phyloP scores from a whole-genome alignment of 2,113 vertebrate species.

The Brachyhypopomus gauderio region DNA sequence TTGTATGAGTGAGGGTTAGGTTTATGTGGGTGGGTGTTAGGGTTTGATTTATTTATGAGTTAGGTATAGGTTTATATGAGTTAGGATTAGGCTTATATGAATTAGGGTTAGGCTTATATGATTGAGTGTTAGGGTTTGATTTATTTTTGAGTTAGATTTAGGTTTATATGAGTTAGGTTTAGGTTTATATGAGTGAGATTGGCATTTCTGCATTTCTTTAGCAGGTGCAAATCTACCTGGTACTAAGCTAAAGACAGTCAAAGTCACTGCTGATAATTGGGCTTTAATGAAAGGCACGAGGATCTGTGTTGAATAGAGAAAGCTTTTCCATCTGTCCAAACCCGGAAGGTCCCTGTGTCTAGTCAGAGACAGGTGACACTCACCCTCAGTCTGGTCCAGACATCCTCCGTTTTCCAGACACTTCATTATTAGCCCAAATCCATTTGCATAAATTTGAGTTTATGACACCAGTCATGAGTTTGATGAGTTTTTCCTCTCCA shows the following conservation, averaged over 20 bases:
- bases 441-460: conserved; percentile 71
- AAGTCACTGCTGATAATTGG: conserved; percentile 61
- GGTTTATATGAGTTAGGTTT: too few relatives aligned
- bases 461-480: conserved; percentile 58
- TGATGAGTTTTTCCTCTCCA: conserved; percentile 66
- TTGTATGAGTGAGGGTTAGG: too few relatives aligned
- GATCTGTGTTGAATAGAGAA: conserved; percentile 63
- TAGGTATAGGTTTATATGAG: too few relatives aligned
- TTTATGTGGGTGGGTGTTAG: neutral
- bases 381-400: conserved; percentile 56
- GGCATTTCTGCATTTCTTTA: neutral
- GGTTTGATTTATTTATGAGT: too few relatives aligned
- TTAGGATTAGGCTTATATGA: too few relatives aligned
- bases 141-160: too few relatives aligned
- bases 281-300: conserved; percentile 74
- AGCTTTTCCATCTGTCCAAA: conserved; percentile 70
- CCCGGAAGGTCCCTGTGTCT: conserved; percentile 65
- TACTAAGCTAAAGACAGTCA: neutral
- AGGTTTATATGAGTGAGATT: neutral
- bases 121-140: too few relatives aligned
- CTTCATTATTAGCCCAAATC: conserved; percentile 66
- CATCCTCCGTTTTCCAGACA: conserved; percentile 62
- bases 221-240: neutral
- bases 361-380: conserved; percentile 70
- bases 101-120: neutral